Percentiles rank a stretch among this genome's conserved stretches.
Conservation (phyloP, 1,140 invertebrate species). For the Eriosoma lanigerum region DNA sequence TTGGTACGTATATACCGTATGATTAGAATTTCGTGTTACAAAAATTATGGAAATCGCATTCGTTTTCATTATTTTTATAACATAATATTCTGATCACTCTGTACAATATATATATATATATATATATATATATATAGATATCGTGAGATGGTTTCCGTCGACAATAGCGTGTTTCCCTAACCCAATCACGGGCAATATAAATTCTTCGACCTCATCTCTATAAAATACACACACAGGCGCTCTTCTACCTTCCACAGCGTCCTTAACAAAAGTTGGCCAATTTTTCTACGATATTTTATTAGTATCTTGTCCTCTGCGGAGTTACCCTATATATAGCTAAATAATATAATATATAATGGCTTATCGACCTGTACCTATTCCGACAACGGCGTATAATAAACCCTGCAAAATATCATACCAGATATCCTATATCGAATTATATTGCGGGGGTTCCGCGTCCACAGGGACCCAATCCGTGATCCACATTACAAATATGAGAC, state of each 20-base stretch:
- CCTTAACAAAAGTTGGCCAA: slow-evolving; percentile 43
- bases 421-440: slow-evolving; percentile 21
- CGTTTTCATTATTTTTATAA: too few species aligned
- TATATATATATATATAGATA: neutral
- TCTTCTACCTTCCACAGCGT: neutral
- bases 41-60: too few species aligned
- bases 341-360: slow-evolving; percentile 48
- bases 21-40: too few species aligned
- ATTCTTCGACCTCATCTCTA: neutral
- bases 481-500: slow-evolving; percentile 42
- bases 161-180: slow-evolving; percentile 40
- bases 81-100: too few species aligned
- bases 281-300: slow-evolving; percentile 51
- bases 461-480: slow-evolving; percentile 41
- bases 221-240: too few species aligned
- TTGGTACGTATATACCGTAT: too few species aligned
- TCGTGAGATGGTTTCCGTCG: neutral
- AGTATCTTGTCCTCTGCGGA: slow-evolving; percentile 23
- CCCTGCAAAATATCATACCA: slow-evolving; percentile 33
- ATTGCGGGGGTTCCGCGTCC: neutral
- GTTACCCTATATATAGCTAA: neutral
- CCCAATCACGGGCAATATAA: slow-evolving; percentile 38
- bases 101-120: too few species aligned
- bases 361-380: slow-evolving; percentile 1
- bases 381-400: slow-evolving; percentile 44